These are phyloP conservation scores for Neotoma lepida DNA, from an alignment of 2,113 vertebrate species.

Conservation along the genomic window DNA sequence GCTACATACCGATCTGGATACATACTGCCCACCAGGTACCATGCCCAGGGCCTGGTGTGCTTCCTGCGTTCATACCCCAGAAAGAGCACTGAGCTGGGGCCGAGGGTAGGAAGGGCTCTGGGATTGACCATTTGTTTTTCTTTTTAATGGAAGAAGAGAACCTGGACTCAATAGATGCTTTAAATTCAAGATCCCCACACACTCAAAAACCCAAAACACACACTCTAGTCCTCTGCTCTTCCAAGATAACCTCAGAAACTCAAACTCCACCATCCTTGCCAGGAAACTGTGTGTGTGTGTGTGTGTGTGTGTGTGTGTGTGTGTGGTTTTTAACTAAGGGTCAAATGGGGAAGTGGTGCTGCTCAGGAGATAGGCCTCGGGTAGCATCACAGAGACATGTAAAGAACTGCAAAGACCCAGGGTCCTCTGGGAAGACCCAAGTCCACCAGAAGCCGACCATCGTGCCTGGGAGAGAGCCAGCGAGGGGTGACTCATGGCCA, in stretches of 20 bases:
- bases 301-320: background rate
- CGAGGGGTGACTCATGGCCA: background rate
- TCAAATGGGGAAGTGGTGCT: background rate
- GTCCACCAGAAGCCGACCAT: background rate
- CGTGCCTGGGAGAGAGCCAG: background rate
- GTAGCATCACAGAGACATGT: background rate
- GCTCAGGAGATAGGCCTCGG: background rate
- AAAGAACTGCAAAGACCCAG: background rate
- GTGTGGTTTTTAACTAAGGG: background rate
- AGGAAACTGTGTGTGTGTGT: background rate
- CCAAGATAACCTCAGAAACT: background rate
- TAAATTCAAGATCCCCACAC: background rate
- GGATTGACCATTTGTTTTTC: background rate
- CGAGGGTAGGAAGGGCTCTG: background rate
- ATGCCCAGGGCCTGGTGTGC: rapidly evolving
- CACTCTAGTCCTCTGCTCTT: background rate
- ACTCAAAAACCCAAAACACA: background rate
- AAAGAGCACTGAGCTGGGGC: background rate
- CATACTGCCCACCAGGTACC: background rate
- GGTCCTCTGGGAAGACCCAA: background rate
- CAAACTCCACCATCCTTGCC: background rate
- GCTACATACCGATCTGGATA: background rate
- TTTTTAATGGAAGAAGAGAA: constrained; percentile 3
- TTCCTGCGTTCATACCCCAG: background rate
- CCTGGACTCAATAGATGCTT: constrained; percentile 18